Evolutionary conservation across 2,888 invertebrate species (phyloP), one percentile per base, ranked within the genome.

Genomic region (Heliconius ethilla): DNA sequence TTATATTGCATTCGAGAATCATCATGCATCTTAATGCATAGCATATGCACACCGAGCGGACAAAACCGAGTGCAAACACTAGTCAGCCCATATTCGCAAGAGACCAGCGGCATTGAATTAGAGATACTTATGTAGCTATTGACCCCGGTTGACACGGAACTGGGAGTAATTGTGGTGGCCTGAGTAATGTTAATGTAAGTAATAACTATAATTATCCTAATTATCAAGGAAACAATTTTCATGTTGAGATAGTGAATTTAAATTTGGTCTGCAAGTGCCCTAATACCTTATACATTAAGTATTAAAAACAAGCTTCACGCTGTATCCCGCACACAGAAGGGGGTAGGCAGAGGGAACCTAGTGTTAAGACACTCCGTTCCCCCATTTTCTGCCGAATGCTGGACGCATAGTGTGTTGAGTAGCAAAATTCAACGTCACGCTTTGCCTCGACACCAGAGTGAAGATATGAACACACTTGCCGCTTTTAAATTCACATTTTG

Each of bases 131-230:
- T 72, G 15, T 37, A 72, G 72, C 72, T 59, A 72, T 72, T 72
- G 72, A 72, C 72, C 72, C 72, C 59, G 72, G 59, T 72, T 59
- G 72, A 72, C 72, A 37, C 55, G 59, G 59, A 33, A 59, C 55
- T 15, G 18, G 10, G 29, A 18, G 22, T 72, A 72, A 72, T 59
- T 72, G 72, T 72, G 5, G n/a, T 59, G 33, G 33, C 72, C 72
- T 72, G 55, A 29, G 25, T 59, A 72, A 59, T 59, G 59, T n/a
- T 33, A 59, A 33, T 37, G 72, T 33, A 59, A 29, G 59, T 72
- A 72, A 59, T 72, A 55, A 72, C 55, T n/a, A 29, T 33, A 72
- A 72, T 72, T 59, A 72, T 72, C 18, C n/a, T 33, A 72, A 72
- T 59, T 72, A 29, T 59, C 15, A 59, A 59, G 72, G 72, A 33